These are phyloP conservation scores for Acipenser oxyrinchus DNA, from an alignment of 2,797 vertebrate genomes.

Conservation along the genomic window DNA sequence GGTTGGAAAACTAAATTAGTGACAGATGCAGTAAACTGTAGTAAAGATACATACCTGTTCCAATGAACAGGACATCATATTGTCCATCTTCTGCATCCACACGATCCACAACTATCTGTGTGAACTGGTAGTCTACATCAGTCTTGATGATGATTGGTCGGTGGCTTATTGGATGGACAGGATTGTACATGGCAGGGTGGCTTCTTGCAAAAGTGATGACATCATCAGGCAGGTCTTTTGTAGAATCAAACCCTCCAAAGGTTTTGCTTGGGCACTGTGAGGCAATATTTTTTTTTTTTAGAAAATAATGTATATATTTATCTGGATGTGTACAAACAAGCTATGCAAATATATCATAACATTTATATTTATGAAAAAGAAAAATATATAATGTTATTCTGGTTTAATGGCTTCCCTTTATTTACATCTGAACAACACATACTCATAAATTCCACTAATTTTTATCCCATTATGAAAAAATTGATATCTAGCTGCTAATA, in stretches of 20 bases:
- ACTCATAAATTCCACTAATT: no score
- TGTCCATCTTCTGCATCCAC: conserved; percentile 80
- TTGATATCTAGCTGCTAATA: no score
- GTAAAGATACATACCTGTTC: conserved; percentile 62
- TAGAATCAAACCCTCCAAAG: conserved; percentile 77
- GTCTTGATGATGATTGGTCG: conserved; percentile 77
- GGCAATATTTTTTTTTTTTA: no score
- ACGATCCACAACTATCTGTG: conserved; percentile 74
- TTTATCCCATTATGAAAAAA: no score
- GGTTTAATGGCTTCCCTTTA: no score
- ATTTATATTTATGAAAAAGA: no score
- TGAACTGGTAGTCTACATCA: conserved; percentile 74
- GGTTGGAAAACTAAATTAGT: no score
- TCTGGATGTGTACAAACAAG: background rate
- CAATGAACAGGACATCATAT: conserved; percentile 79
- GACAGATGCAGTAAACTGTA: no score
- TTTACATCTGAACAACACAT: no score
- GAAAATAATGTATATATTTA: conserved; percentile 8
- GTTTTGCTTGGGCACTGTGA: conserved; percentile 78
- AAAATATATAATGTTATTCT: no score
- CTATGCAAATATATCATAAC: background rate
- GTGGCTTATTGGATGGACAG: conserved; percentile 71
- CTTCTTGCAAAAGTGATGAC: conserved; percentile 80
- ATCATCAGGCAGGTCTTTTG: conserved; percentile 77
- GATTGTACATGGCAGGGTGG: conserved; percentile 78